Base-by-base conservation (phyloP, 2,888 invertebrate genomes). In the Neoscelio sp. region DNA sequence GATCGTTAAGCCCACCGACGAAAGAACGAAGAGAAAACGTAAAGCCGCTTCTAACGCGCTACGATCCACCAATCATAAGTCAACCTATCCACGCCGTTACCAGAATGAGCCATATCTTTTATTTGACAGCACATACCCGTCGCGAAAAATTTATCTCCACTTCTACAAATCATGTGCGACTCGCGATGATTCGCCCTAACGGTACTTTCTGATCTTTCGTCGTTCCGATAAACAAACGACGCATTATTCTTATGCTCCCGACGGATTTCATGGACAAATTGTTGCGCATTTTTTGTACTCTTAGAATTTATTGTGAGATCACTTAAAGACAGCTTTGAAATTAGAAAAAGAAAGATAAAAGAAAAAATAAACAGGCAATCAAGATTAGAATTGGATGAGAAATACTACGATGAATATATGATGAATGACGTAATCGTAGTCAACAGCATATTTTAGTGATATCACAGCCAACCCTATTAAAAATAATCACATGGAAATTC, bases 31-130 rank as follows among this genome's bases (percentile, higher is more conserved):
- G 64, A 68, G 76, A 77, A 77, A 70, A 62, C 76, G 62, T 52
- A 58, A 56, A 56, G 12, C 18, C 40, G 40, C 8, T 15, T 15
- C 5, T 50, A 60, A 52, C 52, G 15, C 50, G 60, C 15, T 18
- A 18, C 40, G 62, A 62, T 44, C 71, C 23, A 76, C 76, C 70
- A 64, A 70, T 76, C 76, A 64, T 76, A 76, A 76, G 68, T 76
- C 76, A 76, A 70, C 62, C 42, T 62, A 76, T 64, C 70, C 58
- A 15, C 65, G 60, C 54, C 58, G 33, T 73, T 73, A 73, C 30
- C 60, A 50, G 71, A 60, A 67, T 62, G 38, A 73, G 71, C 71
- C 58, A 67, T 78, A 78, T 73, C 71, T 78, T 78, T 67, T 60
- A 54, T 78, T 78, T 60, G 71, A 78, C 67, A 67, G 74, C 58